A percentile compares a stretch with the other conserved stretches of the same genome.
Conservation (phyloP, 2,797 vertebrate genomes). For the Ptychadena robeensis region DNA sequence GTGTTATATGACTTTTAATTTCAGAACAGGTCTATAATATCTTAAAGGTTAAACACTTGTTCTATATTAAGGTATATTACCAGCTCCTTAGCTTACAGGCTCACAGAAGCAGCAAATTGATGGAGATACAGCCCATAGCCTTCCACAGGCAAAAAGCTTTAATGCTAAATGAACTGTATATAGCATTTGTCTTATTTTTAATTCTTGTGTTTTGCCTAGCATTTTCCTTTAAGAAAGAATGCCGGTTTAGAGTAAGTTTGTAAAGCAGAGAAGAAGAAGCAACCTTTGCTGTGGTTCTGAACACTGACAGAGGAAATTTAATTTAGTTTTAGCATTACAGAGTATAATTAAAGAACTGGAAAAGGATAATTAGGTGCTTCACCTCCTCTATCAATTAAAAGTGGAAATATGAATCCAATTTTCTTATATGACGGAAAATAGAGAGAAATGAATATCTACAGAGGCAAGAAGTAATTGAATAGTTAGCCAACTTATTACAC, state of each 20-base stretch:
- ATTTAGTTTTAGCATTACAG: constrained; percentile 14
- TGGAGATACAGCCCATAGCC: background rate
- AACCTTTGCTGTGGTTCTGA: constrained; percentile 2
- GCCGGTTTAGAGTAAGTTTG: background rate
- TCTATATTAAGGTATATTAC: background rate
- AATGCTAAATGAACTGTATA: too few species aligned
- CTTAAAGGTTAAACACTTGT: too few species aligned
- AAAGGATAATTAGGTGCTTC: constrained; percentile 33
- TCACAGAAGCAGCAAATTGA: background rate
- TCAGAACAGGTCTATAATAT: too few species aligned
- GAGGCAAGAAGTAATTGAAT: constrained; percentile 36
- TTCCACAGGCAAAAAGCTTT: background rate
- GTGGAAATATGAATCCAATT: constrained; percentile 33
- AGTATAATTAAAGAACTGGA: constrained; percentile 30
- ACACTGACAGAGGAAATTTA: constrained; percentile 19
- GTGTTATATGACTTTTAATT: too few species aligned
- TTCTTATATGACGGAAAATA: constrained; percentile 28
- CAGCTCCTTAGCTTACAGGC: background rate
- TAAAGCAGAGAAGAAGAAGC: background rate
- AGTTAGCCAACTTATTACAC: constrained; percentile 6
- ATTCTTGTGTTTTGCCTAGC: background rate
- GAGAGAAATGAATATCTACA: constrained; percentile 34
- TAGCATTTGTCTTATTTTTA: too few species aligned
- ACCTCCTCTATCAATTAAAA: constrained; percentile 47
- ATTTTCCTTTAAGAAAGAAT: background rate